phyloP scores from a whole-genome alignment of 1,140 invertebrate species.

The Dreissena rostriformis region DNA sequence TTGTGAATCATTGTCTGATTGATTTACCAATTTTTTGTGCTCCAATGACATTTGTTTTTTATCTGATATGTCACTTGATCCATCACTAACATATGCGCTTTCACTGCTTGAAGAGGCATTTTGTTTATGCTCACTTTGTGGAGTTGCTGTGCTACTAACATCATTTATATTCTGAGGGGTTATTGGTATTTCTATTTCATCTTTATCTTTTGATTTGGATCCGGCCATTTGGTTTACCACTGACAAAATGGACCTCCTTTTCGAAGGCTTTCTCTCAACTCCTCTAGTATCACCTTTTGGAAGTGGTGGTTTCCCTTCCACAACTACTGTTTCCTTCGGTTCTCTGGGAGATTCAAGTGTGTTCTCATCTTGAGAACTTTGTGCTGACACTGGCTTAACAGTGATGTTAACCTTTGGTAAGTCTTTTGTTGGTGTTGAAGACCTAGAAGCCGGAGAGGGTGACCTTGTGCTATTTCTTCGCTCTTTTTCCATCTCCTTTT shows the following conservation, averaged over 20 bases:
- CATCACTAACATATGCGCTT: too few relatives aligned
- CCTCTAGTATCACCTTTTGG: background rate
- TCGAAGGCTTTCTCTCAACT: conserved; percentile 18
- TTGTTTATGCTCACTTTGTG: too few relatives aligned
- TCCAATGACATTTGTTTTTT: too few relatives aligned
- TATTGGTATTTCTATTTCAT: too few relatives aligned
- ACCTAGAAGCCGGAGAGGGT: conserved; percentile 22
- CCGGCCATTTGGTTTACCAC: conserved; percentile 33
- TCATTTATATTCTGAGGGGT: too few relatives aligned
- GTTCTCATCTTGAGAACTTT: conserved; percentile 1
- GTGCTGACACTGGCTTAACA: conserved; percentile 23
- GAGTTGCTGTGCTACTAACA: too few relatives aligned
- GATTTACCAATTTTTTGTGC: too few relatives aligned
- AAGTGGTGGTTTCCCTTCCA: conserved; percentile 16
- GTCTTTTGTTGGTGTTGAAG: conserved; percentile 50
- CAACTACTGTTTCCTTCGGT: background rate
- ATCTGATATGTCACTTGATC: too few relatives aligned
- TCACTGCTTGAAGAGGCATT: too few relatives aligned
- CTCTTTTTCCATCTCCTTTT: conserved; percentile 31
- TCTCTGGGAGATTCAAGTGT: background rate
- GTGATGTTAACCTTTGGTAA: conserved; percentile 26
- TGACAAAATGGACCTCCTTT: conserved; percentile 37
- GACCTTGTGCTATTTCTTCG: conserved; percentile 29
- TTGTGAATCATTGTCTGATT: too few relatives aligned
- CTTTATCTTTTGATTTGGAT: conserved; percentile 4